phyloP scores from a whole-genome alignment of 2,888 invertebrate species.

The Vannuccia rotundouncinata region DNA sequence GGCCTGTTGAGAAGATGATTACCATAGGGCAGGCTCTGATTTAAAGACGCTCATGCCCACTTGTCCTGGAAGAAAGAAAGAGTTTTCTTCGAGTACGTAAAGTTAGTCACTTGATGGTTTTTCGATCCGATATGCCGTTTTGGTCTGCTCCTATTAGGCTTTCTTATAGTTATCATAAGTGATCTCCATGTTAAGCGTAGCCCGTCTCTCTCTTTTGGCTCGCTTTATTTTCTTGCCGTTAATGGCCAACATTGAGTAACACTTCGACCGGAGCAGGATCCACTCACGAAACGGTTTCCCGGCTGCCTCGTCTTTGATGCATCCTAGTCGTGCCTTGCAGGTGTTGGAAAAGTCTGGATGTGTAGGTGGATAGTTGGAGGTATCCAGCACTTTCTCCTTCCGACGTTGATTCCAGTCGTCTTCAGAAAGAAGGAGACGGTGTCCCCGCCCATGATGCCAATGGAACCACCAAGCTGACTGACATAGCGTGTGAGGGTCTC shows the following conservation, averaged over 20 bases:
- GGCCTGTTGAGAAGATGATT: too few relatives aligned
- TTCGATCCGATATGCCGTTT: neutral
- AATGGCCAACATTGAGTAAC: neutral
- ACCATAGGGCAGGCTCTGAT: neutral
- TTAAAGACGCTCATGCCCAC: neutral
- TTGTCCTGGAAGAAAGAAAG: neutral
- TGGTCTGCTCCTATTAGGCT: neutral
- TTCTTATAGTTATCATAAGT: neutral
- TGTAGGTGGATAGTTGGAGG: neutral
- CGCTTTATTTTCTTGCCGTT: neutral
- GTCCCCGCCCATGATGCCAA: neutral
- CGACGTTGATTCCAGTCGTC: neutral
- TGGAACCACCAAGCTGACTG: neutral
- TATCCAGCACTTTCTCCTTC: neutral
- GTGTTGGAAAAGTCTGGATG: neutral
- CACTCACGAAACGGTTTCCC: neutral
- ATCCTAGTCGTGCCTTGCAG: neutral
- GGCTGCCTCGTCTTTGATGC: neutral
- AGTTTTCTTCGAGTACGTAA: neutral
- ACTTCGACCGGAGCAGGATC: neutral
- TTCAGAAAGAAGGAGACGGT: neutral
- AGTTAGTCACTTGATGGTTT: neutral
- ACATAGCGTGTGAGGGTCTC: neutral
- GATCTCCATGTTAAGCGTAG: neutral
- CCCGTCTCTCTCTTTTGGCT: neutral